Conservation (phyloP, 2,888 invertebrate genomes). For the Euclidia mi region DNA sequence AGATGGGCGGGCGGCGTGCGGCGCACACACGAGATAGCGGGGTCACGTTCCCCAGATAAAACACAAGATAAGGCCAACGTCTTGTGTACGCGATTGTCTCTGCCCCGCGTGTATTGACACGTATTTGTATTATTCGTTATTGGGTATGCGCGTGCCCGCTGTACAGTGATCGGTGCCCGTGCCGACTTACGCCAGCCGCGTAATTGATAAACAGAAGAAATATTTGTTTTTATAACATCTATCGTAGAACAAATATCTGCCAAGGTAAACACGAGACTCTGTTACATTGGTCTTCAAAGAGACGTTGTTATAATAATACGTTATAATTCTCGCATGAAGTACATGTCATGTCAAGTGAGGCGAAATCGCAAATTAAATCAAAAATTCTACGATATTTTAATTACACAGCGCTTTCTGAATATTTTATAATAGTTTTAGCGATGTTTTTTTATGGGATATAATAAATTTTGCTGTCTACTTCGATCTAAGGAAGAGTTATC, state of each 20-base stretch:
- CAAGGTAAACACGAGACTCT: conserved; percentile 35
- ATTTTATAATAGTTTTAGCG: conserved; percentile 27
- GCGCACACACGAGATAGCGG: conserved; percentile 76
- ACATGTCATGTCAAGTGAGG: conserved; percentile 22
- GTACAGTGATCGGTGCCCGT: no score
- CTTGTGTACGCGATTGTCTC: conserved; percentile 83
- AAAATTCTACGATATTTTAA: conserved; percentile 31
- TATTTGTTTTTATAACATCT: conserved; percentile 43
- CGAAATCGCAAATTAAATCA: conserved; percentile 38
- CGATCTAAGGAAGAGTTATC: conserved; percentile 46
- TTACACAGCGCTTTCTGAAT: conserved; percentile 6
- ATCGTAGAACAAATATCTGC: conserved; percentile 31
- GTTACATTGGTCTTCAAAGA: conserved; percentile 32
- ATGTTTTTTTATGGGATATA: conserved; percentile 45
- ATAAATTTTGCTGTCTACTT: conserved; percentile 47
- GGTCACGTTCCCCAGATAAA: conserved; percentile 88
- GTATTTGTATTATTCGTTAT: conserved; percentile 43
- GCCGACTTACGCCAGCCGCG: conserved; percentile 27
- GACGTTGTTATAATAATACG: conserved; percentile 27
- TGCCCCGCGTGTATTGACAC: conserved; percentile 57
- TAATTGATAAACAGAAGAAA: conserved; percentile 45
- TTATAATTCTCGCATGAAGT: conserved; percentile 18
- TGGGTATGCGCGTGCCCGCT: conserved; percentile 31
- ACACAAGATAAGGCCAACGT: conserved; percentile 77
- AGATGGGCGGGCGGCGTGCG: conserved; percentile 84